Evolutionary conservation across 2,113 vertebrate genomes (phyloP).

Genomic region (Polyodon spathula): DNA sequence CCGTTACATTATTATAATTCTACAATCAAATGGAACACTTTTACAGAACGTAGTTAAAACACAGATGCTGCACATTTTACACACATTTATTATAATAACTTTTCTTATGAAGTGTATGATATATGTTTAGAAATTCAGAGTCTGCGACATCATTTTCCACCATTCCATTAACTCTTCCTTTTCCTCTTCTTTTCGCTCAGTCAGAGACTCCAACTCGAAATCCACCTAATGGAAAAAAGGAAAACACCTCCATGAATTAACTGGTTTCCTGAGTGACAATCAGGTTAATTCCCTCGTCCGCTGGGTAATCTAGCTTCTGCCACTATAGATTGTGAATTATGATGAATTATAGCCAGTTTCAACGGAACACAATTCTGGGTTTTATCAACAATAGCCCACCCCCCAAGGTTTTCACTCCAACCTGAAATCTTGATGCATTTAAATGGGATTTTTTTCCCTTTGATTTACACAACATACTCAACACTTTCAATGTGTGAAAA

Average conservation of each 20-base stretch:
- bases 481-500: too few species aligned
- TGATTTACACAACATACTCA: too few species aligned
- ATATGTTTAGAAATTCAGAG: slow-evolving; percentile 82
- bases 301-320: not conserved
- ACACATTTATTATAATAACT: slow-evolving; percentile 42
- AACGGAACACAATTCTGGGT: too few species aligned
- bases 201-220: slow-evolving; percentile 90
- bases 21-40: not conserved
- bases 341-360: too few species aligned
- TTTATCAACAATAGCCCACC: too few species aligned
- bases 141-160: slow-evolving; percentile 99
- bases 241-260: too few species aligned
- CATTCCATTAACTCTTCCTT: slow-evolving; percentile 96
- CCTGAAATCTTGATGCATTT: too few species aligned
- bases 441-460: too few species aligned
- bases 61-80: slow-evolving; percentile 42
- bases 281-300: not conserved
- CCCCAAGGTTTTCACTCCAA: too few species aligned
- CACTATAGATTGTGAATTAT: not conserved
- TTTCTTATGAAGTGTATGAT: slow-evolving; percentile 21
- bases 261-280: not conserved
- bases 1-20: slow-evolving; percentile 31
- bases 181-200: slow-evolving; percentile 95
- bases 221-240: slow-evolving; percentile 64
- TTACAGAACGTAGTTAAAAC: slow-evolving; percentile 36